These are phyloP conservation scores for Cylas formicarius DNA, from an alignment of 1,140 invertebrate species.

Conservation along the genomic window DNA sequence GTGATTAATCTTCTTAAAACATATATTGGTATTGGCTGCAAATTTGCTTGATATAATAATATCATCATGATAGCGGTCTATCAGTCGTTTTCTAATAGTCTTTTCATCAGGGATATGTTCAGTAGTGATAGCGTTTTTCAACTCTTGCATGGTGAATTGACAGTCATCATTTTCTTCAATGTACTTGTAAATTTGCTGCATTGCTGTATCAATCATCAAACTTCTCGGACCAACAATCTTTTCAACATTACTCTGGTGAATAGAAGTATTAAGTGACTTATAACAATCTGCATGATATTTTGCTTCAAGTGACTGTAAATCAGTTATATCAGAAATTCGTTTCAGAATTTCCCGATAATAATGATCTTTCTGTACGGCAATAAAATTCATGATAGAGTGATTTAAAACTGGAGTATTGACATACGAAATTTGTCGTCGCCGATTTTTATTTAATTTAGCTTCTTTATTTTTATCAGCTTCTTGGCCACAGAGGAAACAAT, in stretches of 20 bases:
- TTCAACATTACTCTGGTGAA: conserved; percentile 1
- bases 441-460: conserved; percentile 12
- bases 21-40: conserved; percentile 17
- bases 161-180: no score
- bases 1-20: conserved; percentile 10
- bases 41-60: conserved; percentile 20
- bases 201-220: conserved; percentile 1
- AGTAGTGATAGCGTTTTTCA: conserved; percentile 5
- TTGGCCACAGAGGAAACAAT: conserved; percentile 11
- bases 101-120: conserved; percentile 7
- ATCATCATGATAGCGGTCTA: conserved; percentile 16
- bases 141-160: conserved; percentile 6
- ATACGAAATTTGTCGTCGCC: conserved; percentile 8
- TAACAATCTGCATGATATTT: conserved; percentile 5
- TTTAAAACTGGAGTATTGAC: conserved; percentile 11
- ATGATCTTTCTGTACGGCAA: conserved; percentile 11
- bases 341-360: conserved; percentile 12
- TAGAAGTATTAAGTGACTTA: conserved; percentile 1
- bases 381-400: conserved; percentile 5
- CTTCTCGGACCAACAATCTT: conserved; percentile 1
- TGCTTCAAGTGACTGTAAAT: conserved; percentile 8
- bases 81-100: conserved; percentile 11
- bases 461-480: conserved; percentile 10
- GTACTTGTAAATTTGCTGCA: conserved; percentile 2
- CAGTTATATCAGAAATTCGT: conserved; percentile 7